Conservation (phyloP, 1,140 invertebrate species). For the Carcinoscorpius rotundicauda region DNA sequence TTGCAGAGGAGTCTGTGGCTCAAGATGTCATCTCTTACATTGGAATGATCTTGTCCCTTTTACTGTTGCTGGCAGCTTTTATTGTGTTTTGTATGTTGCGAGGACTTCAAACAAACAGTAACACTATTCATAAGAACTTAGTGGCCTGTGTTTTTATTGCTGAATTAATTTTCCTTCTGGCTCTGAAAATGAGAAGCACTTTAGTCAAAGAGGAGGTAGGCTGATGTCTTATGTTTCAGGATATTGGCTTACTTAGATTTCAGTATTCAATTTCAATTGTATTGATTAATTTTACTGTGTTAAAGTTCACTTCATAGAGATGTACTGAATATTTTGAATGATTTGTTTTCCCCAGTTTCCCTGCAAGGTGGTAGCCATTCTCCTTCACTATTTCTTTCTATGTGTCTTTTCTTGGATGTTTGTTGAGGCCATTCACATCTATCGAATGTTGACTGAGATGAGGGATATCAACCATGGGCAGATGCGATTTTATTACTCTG, state of each 20-base stretch:
- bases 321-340: too few species aligned
- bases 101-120: conserved; percentile 66
- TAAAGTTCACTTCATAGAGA: too few species aligned
- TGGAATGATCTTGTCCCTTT: conserved; percentile 56
- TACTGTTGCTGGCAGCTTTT: conserved; percentile 47
- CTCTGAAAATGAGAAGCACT: conserved; percentile 59
- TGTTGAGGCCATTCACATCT: conserved; percentile 80
- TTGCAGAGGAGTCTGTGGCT: conserved; percentile 43
- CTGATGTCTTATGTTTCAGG: not conserved
- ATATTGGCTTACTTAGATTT: not conserved
- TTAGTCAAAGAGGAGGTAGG: conserved; percentile 46
- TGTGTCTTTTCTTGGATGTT: conserved; percentile 80
- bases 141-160: conserved; percentile 75
- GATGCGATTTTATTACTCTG: conserved; percentile 87
- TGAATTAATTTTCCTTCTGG: conserved; percentile 72
- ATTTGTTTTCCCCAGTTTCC: conserved; percentile 44
- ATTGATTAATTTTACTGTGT: not conserved
- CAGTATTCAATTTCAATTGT: not conserved
- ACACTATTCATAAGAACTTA: conserved; percentile 87
- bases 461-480: conserved; percentile 90
- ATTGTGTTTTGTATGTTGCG: conserved; percentile 64
- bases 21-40: conserved; percentile 80
- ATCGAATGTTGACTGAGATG: conserved; percentile 89
- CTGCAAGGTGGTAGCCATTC: conserved; percentile 82
- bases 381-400: conserved; percentile 84